Evolutionary conservation across 2,888 invertebrate species (phyloP), one percentile per base, ranked within the genome.

Genomic region (Metacarcinus magister): DNA sequence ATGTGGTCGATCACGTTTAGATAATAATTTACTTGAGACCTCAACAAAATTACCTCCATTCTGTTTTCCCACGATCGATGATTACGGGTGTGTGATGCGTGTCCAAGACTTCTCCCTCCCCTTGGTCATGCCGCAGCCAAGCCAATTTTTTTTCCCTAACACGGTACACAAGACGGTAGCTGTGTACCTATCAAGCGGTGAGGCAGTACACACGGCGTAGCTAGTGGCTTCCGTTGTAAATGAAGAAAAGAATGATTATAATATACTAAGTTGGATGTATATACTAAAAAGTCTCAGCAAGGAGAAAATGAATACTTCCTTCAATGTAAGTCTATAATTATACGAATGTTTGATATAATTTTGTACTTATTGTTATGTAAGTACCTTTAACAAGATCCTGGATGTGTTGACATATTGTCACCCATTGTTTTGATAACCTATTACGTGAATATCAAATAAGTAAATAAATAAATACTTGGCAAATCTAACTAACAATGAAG

Each of bases 1-100:
- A 82, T 82, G 32, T 32, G 82, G 82, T 82, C 82, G 82, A 32
- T 82, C 82, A 82, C 82, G 82, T 82, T 4, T 82, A 82, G 32
- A 82, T 82, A 82, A 13, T 82, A 28, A 82, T 82, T 82, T 82
- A 82, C 82, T 8, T 82, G 82, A 82, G 32, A 82, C 23, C 32
- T 82, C 82, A 32, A 32, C 32, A 3, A 82, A 82, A 82, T 32
- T 28, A 82, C 82, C 32, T 32, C 82, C 32, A 32, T 82, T 82
- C 82, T 82, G 28, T 82, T 13, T 82, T 82, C 82, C 82, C 82
- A 32, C 32, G 82, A 32, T 82, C 82, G 82, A 82, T 82, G 32
- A 32, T 32, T 82, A 67, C 67, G 32, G 28, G 32, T 82, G 82
- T 82, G 82, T 32, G 82, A 82, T 82, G 82, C 32, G 82, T 82